These are phyloP conservation scores for Phortica variegata DNA, from an alignment of 1,140 invertebrate species.

Conservation along the genomic window DNA sequence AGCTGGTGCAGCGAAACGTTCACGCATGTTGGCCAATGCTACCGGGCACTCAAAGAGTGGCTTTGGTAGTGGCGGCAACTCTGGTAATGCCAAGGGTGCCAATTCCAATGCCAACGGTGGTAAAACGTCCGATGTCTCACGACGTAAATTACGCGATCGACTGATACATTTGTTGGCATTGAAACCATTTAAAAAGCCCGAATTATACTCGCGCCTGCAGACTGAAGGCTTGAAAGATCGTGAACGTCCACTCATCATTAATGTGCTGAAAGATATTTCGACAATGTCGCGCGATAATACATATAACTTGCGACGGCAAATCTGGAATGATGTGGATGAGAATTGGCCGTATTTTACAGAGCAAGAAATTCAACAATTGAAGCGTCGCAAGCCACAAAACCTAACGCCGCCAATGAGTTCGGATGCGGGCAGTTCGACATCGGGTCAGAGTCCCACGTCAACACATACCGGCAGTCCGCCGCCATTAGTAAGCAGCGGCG, in stretches of 20 bases:
- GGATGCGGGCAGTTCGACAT: slow-evolving; percentile 65
- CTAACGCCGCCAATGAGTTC: slow-evolving; percentile 82
- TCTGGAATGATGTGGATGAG: slow-evolving; percentile 90
- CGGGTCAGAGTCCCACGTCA: slow-evolving; percentile 69
- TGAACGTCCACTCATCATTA: slow-evolving; percentile 72
- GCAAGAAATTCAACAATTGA: slow-evolving; percentile 81
- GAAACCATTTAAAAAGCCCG: slow-evolving; percentile 89
- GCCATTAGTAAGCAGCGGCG: slow-evolving; percentile 37
- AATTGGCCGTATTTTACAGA: slow-evolving; percentile 93
- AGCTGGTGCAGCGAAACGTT: slow-evolving; percentile 21
- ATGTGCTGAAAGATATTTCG: slow-evolving; percentile 77
- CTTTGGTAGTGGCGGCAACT: background rate
- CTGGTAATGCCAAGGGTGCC: background rate
- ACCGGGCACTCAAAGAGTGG: slow-evolving; percentile 28
- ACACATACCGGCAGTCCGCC: slow-evolving; percentile 69
- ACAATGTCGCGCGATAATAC: slow-evolving; percentile 77
- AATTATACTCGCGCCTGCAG: slow-evolving; percentile 75
- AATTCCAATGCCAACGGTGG: slow-evolving; percentile 10
- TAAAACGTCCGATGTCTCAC: slow-evolving; percentile 46
- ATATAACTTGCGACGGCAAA: slow-evolving; percentile 78
- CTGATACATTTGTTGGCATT: slow-evolving; percentile 90
- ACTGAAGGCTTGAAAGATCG: slow-evolving; percentile 85
- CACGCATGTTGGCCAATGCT: slow-evolving; percentile 28
- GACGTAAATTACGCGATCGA: slow-evolving; percentile 65
- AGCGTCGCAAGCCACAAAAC: slow-evolving; percentile 85